These are phyloP conservation scores for Dallia pectoralis DNA, from an alignment of 2,797 vertebrate species.

Conservation along the genomic window DNA sequence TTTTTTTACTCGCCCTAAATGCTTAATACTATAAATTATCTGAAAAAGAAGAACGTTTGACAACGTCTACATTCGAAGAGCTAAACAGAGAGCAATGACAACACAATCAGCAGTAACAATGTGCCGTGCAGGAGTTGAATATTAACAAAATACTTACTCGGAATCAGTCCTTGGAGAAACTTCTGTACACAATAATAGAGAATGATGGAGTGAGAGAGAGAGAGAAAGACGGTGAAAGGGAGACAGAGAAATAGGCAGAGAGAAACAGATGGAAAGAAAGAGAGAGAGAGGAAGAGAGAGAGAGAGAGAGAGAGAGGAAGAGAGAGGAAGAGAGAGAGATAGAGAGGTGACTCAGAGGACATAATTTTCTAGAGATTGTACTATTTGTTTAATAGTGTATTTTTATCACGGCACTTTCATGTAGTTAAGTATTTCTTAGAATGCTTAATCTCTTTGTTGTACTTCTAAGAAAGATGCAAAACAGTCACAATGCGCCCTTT, in stretches of 20 bases:
- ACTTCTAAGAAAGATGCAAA: constrained; percentile 61
- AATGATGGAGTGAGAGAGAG: not conserved
- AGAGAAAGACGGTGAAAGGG: too few species aligned
- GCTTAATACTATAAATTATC: constrained; percentile 62
- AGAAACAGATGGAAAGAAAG: not conserved
- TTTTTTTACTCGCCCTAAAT: constrained; percentile 66
- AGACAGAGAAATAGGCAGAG: not conserved
- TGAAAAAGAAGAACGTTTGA: constrained; percentile 60
- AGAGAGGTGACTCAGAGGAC: constrained; percentile 69
- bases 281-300: not conserved
- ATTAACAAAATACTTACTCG: constrained; percentile 61
- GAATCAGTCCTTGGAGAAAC: constrained; percentile 69
- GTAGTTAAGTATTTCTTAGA: constrained; percentile 62
- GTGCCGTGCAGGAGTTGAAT: constrained; percentile 64
- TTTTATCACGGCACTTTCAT: constrained; percentile 63
- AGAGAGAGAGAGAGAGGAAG: too few species aligned
- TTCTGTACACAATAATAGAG: constrained; percentile 56
- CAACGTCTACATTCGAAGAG: constrained; percentile 67
- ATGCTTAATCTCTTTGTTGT: constrained; percentile 62
- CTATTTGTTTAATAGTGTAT: constrained; percentile 61
- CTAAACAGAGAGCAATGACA: constrained; percentile 68
- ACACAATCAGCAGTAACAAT: constrained; percentile 51
- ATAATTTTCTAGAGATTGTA: constrained; percentile 46
- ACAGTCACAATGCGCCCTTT: constrained; percentile 64
- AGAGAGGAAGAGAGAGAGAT: not conserved